phyloP scores from a whole-genome alignment of 37 sponge, comb jelly and placozoan species.

The Cladorhizidae sp. region DNA sequence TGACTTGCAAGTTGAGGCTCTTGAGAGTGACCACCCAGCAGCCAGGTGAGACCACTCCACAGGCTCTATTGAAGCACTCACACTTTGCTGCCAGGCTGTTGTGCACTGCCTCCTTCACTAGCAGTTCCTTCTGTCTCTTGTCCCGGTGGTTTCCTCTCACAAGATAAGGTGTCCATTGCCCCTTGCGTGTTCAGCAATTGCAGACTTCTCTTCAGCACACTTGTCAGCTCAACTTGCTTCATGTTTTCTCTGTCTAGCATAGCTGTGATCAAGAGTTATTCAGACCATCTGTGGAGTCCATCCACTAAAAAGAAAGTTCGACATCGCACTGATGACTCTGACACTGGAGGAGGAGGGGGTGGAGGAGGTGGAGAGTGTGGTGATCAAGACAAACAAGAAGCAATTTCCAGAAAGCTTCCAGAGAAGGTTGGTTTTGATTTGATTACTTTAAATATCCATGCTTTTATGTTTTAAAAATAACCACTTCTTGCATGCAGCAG shows the following conservation, averaged over 20 bases:
- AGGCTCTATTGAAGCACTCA: no score
- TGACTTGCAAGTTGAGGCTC: no score
- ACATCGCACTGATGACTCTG: neutral
- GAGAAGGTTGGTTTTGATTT: neutral
- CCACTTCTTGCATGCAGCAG: neutral
- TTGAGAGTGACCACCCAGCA: no score
- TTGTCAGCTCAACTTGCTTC: neutral
- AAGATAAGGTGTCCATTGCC: no score
- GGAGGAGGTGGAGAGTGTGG: neutral
- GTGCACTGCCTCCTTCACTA: no score
- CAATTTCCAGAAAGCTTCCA: neutral
- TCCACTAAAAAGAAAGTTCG: slow-evolving; percentile 12
- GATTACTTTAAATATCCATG: neutral
- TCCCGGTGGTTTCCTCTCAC: no score
- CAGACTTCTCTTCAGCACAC: no score
- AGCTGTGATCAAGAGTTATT: slow-evolving; percentile 70
- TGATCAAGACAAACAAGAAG: neutral
- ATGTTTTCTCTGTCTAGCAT: slow-evolving; percentile 28
- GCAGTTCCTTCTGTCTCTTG: no score
- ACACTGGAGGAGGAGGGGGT: neutral
- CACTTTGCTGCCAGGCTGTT: no score
- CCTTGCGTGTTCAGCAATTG: no score
- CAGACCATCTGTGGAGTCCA: slow-evolving; percentile 47
- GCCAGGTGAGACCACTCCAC: no score
- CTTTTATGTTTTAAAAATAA: neutral